A percentile compares a stretch with the other conserved stretches of the same genome.
Evolutionary conservation across 2,113 vertebrate genomes (phyloP).

Genomic region (Canis aureus): DNA sequence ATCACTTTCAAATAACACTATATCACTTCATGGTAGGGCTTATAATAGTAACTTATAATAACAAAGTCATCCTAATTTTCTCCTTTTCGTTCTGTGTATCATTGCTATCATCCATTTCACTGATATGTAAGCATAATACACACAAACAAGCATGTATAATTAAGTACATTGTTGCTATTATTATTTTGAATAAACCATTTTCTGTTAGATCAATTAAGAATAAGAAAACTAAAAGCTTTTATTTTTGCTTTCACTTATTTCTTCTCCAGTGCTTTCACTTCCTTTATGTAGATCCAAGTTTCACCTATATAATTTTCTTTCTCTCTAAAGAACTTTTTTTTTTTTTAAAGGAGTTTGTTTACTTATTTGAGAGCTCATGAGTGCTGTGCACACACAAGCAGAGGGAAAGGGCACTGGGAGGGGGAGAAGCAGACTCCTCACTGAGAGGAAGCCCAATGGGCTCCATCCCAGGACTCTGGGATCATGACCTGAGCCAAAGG

Average conservation of each 20-base stretch:
- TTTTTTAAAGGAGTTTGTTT: neutral
- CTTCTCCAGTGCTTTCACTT: neutral
- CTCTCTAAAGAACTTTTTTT: neutral
- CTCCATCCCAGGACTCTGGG: neutral
- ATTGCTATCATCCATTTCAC: slow-evolving; percentile 7
- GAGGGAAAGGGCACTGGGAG: neutral
- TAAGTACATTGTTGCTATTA: neutral
- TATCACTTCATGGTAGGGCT: neutral
- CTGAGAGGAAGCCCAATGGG: neutral
- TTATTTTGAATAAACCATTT: neutral
- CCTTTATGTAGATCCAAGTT: neutral
- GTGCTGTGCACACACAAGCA: neutral
- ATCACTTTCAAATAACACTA: neutral
- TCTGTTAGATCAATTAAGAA: slow-evolving; percentile 32
- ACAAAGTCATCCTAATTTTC: neutral
- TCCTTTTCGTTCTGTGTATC: neutral
- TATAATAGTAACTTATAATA: neutral
- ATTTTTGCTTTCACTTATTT: neutral
- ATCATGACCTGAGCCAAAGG: neutral
- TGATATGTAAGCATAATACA: neutral
- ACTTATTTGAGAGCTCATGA: neutral
- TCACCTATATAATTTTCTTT: neutral
- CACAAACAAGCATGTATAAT: neutral
- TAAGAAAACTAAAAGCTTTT: neutral
- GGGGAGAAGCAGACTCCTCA: neutral